Percentiles rank a stretch among this genome's conserved stretches.
Conservation (phyloP, 1,140 invertebrate species). For the Bicyclus anynana region DNA sequence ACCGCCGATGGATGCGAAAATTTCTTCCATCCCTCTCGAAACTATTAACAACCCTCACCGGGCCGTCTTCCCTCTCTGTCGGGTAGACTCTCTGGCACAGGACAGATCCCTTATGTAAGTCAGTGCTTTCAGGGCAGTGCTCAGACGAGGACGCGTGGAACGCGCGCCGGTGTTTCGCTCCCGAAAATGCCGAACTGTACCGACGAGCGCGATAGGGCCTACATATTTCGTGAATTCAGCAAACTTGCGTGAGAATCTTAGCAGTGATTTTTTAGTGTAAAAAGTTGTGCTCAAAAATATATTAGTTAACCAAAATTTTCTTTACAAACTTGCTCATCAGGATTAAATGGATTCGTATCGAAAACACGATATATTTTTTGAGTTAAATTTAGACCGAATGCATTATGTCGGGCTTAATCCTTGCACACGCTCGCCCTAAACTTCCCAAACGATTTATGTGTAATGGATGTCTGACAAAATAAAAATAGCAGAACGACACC, state of each 20-base stretch:
- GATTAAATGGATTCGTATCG: conserved; percentile 21
- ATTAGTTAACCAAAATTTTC: conserved; percentile 41
- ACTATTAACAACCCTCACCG: conserved; percentile 44
- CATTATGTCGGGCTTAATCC: conserved; percentile 48
- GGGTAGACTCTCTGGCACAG: conserved; percentile 45
- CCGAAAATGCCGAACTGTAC: conserved; percentile 46
- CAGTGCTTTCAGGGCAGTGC: conserved; percentile 46
- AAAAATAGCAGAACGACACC: conserved; percentile 52
- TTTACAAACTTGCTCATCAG: conserved; percentile 33
- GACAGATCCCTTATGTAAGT: conserved; percentile 70
- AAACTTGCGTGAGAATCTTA: conserved; percentile 21
- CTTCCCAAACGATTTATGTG: conserved; percentile 43
- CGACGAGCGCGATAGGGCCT: conserved; percentile 19
- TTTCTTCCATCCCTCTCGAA: conserved; percentile 51
- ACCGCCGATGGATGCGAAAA: conserved; percentile 50
- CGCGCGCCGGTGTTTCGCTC: conserved; percentile 20
- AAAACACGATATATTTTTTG: conserved; percentile 40
- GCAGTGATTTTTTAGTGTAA: conserved; percentile 26
- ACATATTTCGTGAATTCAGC: conserved; percentile 22
- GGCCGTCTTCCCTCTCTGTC: conserved; percentile 51
- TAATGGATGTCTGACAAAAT: conserved; percentile 43
- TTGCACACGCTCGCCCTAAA: conserved; percentile 31
- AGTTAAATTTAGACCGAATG: conserved; percentile 42
- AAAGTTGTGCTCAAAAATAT: conserved; percentile 14
- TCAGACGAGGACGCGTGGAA: conserved; percentile 34